Evolutionary conservation across 2,888 invertebrate genomes (phyloP).

Genomic region (Agonopterix arenella): DNA sequence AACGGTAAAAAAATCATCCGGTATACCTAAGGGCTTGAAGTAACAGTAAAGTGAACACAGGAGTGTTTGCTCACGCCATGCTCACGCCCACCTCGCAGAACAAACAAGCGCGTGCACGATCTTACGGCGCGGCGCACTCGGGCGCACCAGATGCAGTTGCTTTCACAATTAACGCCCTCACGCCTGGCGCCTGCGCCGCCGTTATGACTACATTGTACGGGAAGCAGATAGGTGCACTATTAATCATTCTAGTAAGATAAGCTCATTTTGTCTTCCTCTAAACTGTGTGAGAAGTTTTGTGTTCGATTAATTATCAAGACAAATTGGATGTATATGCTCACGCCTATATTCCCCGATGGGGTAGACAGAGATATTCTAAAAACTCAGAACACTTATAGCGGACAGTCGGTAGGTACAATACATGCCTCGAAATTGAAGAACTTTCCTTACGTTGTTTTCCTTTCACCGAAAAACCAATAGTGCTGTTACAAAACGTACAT

Average conservation of each 20-base stretch:
- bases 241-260: not conserved
- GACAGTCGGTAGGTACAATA: too few relatives aligned
- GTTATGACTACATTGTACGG: conserved; percentile 15
- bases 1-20: too few relatives aligned
- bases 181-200: conserved; percentile 24
- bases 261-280: not conserved
- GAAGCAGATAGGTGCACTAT: not conserved
- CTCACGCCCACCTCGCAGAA: conserved; percentile 28
- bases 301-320: too few relatives aligned
- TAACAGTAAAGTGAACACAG: conserved; percentile 38
- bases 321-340: too few relatives aligned
- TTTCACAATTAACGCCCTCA: conserved; percentile 45
- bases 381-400: too few relatives aligned
- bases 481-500: too few relatives aligned
- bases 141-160: conserved; percentile 22
- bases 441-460: too few relatives aligned
- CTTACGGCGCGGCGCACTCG: conserved; percentile 24
- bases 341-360: too few relatives aligned
- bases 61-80: conserved; percentile 41
- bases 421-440: too few relatives aligned
- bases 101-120: conserved; percentile 31
- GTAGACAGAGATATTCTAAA: too few relatives aligned
- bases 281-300: not conserved
- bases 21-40: not conserved
- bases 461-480: too few relatives aligned